phyloP scores from a whole-genome alignment of 2,113 vertebrate genomes.

The Narcine bancroftii region DNA sequence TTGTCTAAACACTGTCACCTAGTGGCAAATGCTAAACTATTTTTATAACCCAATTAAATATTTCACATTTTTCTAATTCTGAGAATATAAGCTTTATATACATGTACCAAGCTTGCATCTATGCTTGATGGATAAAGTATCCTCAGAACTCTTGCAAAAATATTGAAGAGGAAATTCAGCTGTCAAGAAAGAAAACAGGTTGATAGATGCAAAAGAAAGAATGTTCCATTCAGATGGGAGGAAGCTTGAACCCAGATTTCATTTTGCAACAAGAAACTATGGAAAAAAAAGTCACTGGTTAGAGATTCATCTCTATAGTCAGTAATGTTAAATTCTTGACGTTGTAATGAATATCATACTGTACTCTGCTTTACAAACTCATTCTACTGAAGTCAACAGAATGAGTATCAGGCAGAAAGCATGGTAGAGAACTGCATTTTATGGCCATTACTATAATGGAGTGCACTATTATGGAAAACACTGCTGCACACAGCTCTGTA shows the following conservation, averaged over 20 bases:
- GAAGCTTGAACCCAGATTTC: not conserved
- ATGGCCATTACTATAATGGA: no score
- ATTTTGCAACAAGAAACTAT: not conserved
- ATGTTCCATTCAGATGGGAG: not conserved
- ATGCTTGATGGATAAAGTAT: not conserved
- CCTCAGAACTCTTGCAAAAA: not conserved
- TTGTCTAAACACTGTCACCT: conserved; percentile 13
- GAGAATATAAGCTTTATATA: not conserved
- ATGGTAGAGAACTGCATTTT: no score
- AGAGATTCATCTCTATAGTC: no score
- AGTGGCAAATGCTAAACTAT: not conserved
- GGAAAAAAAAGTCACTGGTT: no score
- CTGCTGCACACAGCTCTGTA: no score
- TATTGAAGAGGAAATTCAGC: not conserved
- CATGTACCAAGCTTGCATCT: not conserved
- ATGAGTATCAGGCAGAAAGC: no score
- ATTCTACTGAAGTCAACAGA: no score
- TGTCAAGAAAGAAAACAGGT: not conserved
- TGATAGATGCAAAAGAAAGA: not conserved
- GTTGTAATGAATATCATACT: no score
- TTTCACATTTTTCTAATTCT: not conserved
- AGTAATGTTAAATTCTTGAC: no score
- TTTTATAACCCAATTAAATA: not conserved
- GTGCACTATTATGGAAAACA: no score
- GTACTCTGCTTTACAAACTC: no score